phyloP scores from a whole-genome alignment of 2,888 invertebrate genomes.

The Lingula anatina region DNA sequence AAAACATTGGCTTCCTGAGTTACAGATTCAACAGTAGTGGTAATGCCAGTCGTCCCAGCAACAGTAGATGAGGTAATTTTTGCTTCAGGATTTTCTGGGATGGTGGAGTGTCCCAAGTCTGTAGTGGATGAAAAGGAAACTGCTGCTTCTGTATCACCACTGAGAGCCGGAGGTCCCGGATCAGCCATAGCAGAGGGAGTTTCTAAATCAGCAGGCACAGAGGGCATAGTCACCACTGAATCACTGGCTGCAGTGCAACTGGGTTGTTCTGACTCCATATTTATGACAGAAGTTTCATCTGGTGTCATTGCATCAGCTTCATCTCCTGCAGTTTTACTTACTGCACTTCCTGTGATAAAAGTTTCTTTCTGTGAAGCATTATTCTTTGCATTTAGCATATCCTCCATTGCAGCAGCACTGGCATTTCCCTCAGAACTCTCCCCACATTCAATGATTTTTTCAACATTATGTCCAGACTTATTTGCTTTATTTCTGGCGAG shows the following conservation, averaged over 20 bases:
- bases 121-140: no score
- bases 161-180: no score
- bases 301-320: conserved; percentile 7
- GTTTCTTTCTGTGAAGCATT: conserved; percentile 4
- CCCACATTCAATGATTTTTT: conserved; percentile 1
- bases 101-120: no score
- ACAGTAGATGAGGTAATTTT: no score
- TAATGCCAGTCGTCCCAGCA: no score
- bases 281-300: conserved; percentile 5
- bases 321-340: conserved; percentile 10
- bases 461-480: not conserved
- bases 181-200: no score
- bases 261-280: conserved; percentile 5
- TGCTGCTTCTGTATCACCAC: no score
- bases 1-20: no score
- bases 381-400: not conserved
- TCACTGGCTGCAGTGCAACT: not conserved
- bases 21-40: no score
- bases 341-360: conserved; percentile 8
- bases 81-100: no score
- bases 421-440: not conserved
- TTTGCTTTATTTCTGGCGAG: conserved; percentile 1
- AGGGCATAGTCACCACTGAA: no score
- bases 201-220: no score
- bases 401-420: conserved; percentile 1